A percentile compares a stretch with the other conserved stretches of the same genome.
phyloP scores from a whole-genome alignment of 2,797 vertebrate species.

The Sebastes kiyomatsui region DNA sequence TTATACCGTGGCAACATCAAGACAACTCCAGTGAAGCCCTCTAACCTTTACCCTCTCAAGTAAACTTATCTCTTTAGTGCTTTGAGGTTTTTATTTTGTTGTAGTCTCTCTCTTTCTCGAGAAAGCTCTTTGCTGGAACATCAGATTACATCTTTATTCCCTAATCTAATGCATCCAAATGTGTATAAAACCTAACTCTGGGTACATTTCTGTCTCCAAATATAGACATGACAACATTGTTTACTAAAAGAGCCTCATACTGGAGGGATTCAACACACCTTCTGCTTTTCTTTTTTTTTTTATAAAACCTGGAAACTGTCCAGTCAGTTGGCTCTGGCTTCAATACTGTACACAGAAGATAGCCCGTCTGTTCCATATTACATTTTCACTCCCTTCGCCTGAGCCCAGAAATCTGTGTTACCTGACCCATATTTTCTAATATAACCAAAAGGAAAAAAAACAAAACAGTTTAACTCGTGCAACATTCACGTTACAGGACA shows the following conservation, averaged over 20 bases:
- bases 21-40: background rate
- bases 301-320: constrained; percentile 40
- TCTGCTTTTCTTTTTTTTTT: background rate
- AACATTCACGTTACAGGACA: background rate
- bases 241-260: constrained; percentile 10
- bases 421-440: constrained; percentile 39
- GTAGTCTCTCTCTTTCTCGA: background rate
- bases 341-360: constrained; percentile 46
- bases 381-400: constrained; percentile 14
- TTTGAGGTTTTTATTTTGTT: background rate
- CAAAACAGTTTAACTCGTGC: background rate
- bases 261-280: constrained; percentile 41
- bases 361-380: constrained; percentile 58
- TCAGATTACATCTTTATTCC: constrained; percentile 1
- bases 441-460: background rate
- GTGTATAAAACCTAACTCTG: background rate
- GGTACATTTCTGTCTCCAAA: constrained; percentile 4
- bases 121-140: background rate
- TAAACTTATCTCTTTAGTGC: background rate
- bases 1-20: background rate
- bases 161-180: background rate
- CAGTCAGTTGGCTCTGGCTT: constrained; percentile 49
- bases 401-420: constrained; percentile 33
- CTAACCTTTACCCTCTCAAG: background rate
- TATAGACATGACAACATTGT: constrained; percentile 14